Evolutionary conservation across 2,888 invertebrate species (phyloP).

Genomic region (Bruchidius siliquastri): DNA sequence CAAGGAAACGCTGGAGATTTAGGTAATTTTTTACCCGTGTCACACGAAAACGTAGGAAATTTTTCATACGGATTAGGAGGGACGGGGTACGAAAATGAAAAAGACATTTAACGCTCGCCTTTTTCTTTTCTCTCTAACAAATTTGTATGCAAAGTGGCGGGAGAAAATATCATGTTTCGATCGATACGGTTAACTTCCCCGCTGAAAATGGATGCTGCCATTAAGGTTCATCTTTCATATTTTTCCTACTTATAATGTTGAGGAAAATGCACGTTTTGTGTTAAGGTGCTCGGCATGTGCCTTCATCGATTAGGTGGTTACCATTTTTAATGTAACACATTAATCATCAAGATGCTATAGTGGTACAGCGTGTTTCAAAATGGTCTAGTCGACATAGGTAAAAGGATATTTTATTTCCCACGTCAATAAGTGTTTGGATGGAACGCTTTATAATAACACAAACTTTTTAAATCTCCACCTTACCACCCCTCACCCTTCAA

Average conservation of each 20-base stretch:
- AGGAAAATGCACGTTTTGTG: not conserved
- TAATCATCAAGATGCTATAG: not conserved
- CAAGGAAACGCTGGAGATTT: not conserved
- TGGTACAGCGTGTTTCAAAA: not conserved
- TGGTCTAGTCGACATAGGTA: no score
- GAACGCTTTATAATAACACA: no score
- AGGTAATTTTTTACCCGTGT: conserved; percentile 45
- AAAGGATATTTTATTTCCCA: no score
- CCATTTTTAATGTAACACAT: not conserved
- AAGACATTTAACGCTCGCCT: not conserved
- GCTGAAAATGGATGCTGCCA: not conserved
- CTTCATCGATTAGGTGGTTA: not conserved
- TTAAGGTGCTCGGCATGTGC: not conserved
- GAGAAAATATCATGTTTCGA: not conserved
- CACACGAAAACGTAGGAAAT: not conserved
- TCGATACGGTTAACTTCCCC: not conserved
- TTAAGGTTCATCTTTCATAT: not conserved
- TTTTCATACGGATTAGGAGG: not conserved
- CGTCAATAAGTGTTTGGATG: no score
- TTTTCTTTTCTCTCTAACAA: not conserved
- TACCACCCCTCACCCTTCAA: no score
- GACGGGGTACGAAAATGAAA: not conserved
- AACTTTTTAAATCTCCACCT: no score
- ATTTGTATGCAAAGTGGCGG: not conserved
- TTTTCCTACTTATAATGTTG: not conserved